Base-by-base conservation (phyloP, 1,140 invertebrate species). In the Drosophila parvula region DNA sequence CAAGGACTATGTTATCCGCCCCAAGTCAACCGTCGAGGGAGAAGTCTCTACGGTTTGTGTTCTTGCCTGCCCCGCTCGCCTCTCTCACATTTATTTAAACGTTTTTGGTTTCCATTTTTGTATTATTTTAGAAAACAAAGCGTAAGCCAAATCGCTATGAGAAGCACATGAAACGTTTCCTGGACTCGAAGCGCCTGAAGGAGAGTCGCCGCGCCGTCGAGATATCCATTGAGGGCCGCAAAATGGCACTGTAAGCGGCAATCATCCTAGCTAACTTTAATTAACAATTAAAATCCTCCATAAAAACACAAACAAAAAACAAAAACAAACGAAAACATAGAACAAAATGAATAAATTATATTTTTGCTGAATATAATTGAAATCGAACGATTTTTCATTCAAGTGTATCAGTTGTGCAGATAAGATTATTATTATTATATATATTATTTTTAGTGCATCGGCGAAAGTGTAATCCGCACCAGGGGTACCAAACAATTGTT, bases 1-100 rank as follows among this genome's bases (percentile, higher is more conserved):
- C 90, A 99, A 98, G 93, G 98, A 99, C 92, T 99, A 99, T 92
- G 96, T 99, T 30, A 95, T 98, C 57, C 93, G 99, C 64, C 99
- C 99, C 1, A 97, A 98, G 91, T 98, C 97, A 94, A 96, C 96
- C 65, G 95, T 95, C 68, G 98, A 99, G 78, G 94, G 95, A 12
- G 97, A 98, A 92, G 96, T 98, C 92, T 95, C 95, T 76, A 94
- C 95, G 77, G 96, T 97, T 92, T 93, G 94, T 93, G 10, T 18
- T 36, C 3, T 2, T 12, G 4, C 14, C 28, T 45, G 12, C 9
- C 6, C n/a, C 9, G 7, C 16, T 0, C 10, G 10, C 36, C 5
- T 5, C 16, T 2, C 16, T n/a, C 5, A 0, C 43, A 40, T 34
- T 7, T 30, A 30, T 8, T 7, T 30, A 30, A 7, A 30, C 30